Evolutionary conservation across 2,888 invertebrate species (phyloP).

Genomic region (Acleris sparsana): DNA sequence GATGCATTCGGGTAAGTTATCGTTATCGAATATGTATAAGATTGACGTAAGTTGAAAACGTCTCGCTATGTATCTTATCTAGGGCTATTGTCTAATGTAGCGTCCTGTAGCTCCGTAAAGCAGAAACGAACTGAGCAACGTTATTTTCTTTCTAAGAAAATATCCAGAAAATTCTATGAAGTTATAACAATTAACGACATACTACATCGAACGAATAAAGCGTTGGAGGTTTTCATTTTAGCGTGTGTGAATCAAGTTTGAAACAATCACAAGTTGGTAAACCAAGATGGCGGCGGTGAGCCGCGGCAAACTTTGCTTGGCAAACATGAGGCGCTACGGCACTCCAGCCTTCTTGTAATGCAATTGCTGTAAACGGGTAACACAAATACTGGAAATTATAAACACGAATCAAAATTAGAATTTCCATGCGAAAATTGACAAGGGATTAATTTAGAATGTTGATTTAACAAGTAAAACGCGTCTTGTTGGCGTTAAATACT

Average conservation of each 20-base stretch:
- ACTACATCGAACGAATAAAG: constrained; percentile 31
- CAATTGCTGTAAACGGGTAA: constrained; percentile 41
- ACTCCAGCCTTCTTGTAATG: constrained; percentile 35
- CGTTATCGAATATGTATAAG: no score
- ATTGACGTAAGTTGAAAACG: no score
- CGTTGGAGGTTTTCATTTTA: constrained; percentile 34
- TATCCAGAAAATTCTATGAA: constrained; percentile 13
- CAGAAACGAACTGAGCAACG: no score
- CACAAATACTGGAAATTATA: constrained; percentile 43
- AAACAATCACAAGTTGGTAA: constrained; percentile 49
- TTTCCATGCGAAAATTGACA: constrained; percentile 10
- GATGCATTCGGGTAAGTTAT: no score
- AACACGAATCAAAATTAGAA: constrained; percentile 33
- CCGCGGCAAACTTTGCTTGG: constrained; percentile 53
- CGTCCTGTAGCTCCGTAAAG: no score
- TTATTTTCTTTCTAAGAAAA: background rate
- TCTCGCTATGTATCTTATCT: no score
- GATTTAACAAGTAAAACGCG: background rate
- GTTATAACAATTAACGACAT: constrained; percentile 22
- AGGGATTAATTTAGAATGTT: background rate
- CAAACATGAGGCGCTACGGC: constrained; percentile 54
- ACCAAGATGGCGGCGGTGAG: constrained; percentile 46
- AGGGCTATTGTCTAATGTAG: no score
- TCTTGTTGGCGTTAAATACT: constrained; percentile 1
- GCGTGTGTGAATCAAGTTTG: constrained; percentile 40